These are phyloP conservation scores for Ginglymostoma cirratum DNA, from an alignment of 2,113 vertebrate species.

Conservation along the genomic window DNA sequence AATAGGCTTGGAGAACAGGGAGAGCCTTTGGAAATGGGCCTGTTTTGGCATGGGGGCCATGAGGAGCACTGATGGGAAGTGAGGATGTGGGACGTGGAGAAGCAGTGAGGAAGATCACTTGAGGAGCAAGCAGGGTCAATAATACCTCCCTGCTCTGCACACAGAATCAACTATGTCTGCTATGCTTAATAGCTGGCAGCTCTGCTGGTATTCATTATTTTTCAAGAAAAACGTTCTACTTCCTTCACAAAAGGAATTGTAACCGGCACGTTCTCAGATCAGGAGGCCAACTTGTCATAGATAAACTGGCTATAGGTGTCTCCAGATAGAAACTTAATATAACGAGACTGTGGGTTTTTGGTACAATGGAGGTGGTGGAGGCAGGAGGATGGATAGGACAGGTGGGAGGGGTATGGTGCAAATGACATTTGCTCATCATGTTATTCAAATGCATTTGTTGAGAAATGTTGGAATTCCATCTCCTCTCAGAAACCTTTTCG, in stretches of 20 bases:
- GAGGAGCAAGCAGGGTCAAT: neutral
- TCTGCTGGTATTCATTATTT: neutral
- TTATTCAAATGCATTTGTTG: neutral
- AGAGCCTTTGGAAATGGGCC: too few species aligned
- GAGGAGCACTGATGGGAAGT: too few species aligned
- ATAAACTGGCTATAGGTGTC: neutral
- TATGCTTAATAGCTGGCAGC: neutral
- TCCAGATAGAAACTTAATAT: neutral
- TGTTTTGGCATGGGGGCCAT: too few species aligned
- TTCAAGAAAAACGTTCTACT: neutral
- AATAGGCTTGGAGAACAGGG: too few species aligned
- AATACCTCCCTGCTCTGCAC: neutral
- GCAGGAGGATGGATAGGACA: neutral
- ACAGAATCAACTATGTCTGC: neutral
- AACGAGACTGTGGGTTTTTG: neutral
- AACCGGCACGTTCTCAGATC: neutral
- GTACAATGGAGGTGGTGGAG: neutral
- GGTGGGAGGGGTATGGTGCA: neutral
- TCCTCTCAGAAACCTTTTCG: neutral
- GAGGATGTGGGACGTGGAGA: too few species aligned
- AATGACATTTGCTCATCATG: neutral
- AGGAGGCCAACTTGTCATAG: neutral
- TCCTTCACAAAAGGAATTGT: neutral
- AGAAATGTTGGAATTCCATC: neutral
- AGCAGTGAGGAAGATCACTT: neutral